These are phyloP conservation scores for Plutella xylostella DNA, from an alignment of 2,888 invertebrate species.

Conservation along the genomic window DNA sequence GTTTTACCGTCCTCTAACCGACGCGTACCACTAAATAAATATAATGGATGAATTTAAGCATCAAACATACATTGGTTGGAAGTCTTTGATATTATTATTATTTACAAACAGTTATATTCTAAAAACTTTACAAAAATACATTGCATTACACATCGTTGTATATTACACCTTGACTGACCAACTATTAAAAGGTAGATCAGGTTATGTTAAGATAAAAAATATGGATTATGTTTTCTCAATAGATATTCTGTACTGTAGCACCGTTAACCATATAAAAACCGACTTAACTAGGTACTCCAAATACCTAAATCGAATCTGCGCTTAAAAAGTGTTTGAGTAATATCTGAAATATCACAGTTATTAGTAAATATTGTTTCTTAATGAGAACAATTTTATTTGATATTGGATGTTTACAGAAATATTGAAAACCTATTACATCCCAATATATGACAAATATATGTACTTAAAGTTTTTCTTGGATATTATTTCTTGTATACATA, in stretches of 20 bases:
- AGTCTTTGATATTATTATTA: conserved; percentile 49
- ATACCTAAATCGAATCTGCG: not conserved
- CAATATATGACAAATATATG: no score
- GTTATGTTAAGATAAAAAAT: no score
- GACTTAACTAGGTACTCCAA: not conserved
- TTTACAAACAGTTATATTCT: conserved; percentile 31
- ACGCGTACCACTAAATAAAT: conserved; percentile 33
- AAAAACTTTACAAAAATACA: conserved; percentile 52
- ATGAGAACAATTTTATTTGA: not conserved
- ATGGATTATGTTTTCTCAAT: no score
- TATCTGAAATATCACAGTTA: conserved; percentile 22
- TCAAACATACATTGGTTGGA: conserved; percentile 12
- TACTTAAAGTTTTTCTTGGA: no score
- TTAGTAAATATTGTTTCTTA: not conserved
- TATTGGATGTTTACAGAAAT: not conserved
- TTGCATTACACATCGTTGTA: conserved; percentile 56
- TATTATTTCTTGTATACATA: conserved; percentile 50
- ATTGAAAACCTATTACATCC: not conserved
- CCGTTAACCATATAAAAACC: no score
- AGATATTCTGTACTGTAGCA: no score
- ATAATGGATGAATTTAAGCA: conserved; percentile 28
- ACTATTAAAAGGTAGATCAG: no score
- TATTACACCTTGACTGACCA: no score
- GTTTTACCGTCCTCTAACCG: conserved; percentile 45
- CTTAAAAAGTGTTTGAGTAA: conserved; percentile 28